These are phyloP conservation scores for Muraenolepis orangiensis DNA, from an alignment of 2,797 vertebrate genomes.

Conservation along the genomic window DNA sequence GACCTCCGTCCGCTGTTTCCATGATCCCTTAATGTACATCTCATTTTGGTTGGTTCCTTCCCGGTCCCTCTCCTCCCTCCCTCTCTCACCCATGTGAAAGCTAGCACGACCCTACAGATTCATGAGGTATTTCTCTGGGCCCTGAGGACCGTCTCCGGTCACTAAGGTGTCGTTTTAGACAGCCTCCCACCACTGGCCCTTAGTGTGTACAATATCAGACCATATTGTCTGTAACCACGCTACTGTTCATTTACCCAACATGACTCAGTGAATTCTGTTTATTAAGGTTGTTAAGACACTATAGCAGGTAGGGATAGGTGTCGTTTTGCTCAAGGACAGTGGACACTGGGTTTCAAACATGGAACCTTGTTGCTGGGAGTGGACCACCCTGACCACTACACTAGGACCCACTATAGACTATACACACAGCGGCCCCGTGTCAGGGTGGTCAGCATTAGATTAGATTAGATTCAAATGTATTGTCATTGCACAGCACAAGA, in stretches of 20 bases:
- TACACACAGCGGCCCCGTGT: not conserved
- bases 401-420: not conserved
- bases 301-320: not conserved
- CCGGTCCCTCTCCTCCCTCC: slow-evolving; percentile 18
- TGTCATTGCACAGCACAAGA: no score
- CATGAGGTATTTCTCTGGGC: slow-evolving; percentile 43
- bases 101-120: slow-evolving; percentile 62
- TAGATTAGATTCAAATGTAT: no score
- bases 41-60: not conserved
- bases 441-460: no score
- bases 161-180: slow-evolving; percentile 60
- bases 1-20: not conserved
- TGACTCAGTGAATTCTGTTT: not conserved
- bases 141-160: slow-evolving; percentile 19
- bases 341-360: not conserved
- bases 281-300: no score
- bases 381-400: not conserved
- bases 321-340: not conserved
- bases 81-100: slow-evolving; percentile 66
- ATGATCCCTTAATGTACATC: not conserved
- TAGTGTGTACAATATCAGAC: not conserved
- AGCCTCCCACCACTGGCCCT: slow-evolving; percentile 19
- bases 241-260: not conserved
- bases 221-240: not conserved
- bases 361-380: not conserved